These are phyloP conservation scores for Hyppa rectilinea DNA, from an alignment of 2,888 invertebrate genomes.

Conservation along the genomic window DNA sequence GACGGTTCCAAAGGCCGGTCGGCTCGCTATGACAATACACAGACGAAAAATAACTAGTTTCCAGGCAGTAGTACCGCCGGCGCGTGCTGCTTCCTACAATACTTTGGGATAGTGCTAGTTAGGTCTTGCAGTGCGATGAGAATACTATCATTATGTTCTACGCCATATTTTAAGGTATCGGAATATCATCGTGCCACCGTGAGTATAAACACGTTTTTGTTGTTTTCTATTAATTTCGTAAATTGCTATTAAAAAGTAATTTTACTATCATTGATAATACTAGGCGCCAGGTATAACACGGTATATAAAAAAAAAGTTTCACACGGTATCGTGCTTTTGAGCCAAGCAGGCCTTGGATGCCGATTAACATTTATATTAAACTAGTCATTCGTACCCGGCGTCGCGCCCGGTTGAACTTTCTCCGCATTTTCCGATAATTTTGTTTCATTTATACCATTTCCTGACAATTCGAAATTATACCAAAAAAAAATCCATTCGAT, in stretches of 20 bases:
- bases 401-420: no score
- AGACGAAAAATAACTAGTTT: not conserved
- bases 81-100: not conserved
- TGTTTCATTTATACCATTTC: no score
- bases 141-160: not conserved
- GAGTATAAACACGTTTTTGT: not conserved
- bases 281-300: no score
- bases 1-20: no score
- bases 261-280: no score
- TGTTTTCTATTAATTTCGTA: slow-evolving; percentile 5
- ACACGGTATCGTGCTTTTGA: no score
- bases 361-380: slow-evolving; percentile 5
- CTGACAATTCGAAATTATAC: no score
- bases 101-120: not conserved
- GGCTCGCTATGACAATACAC: no score
- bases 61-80: not conserved
- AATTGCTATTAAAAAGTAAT: not conserved
- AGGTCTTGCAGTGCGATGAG: not conserved
- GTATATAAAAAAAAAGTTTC: no score
- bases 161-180: not conserved
- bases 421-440: no score
- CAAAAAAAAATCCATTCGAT: no score
- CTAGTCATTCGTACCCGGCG: no score
- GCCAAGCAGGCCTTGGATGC: not conserved
- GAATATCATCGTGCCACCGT: not conserved